Conservation (phyloP, 1,140 invertebrate genomes). For the Propsilocerus akamusi region DNA sequence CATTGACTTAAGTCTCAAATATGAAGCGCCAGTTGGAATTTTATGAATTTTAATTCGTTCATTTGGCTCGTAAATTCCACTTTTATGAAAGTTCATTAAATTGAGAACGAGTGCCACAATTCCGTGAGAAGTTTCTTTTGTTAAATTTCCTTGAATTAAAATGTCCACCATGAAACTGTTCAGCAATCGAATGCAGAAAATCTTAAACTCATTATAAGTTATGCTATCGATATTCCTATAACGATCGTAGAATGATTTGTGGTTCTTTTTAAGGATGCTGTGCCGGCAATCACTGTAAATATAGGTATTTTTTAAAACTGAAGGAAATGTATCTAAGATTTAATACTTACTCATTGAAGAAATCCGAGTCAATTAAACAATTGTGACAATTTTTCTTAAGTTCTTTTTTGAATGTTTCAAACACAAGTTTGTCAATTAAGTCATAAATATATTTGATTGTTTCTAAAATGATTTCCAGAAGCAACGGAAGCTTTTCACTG, state of each 20-base stretch:
- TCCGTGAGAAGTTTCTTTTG: not conserved
- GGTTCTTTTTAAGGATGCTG: not conserved
- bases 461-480: not conserved
- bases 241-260: not conserved
- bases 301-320: not conserved
- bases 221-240: not conserved
- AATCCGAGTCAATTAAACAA: not conserved
- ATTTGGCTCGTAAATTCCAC: not conserved
- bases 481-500: not conserved
- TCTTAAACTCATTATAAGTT: not conserved
- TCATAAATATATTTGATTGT: not conserved
- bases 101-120: not conserved
- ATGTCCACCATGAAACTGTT: not conserved
- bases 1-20: conserved; percentile 27
- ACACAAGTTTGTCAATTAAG: not conserved
- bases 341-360: not conserved
- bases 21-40: not conserved
- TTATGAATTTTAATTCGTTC: not conserved
- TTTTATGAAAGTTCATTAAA: not conserved
- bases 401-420: not conserved
- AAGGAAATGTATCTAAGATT: not conserved
- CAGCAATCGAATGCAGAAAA: not conserved
- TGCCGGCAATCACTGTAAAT: not conserved
- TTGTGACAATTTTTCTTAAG: not conserved
- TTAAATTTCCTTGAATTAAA: not conserved